Evolutionary conservation across 1,140 invertebrate genomes (phyloP), one percentile per base, ranked within the genome.

Genomic region (Cyphomyrmex costatus): DNA sequence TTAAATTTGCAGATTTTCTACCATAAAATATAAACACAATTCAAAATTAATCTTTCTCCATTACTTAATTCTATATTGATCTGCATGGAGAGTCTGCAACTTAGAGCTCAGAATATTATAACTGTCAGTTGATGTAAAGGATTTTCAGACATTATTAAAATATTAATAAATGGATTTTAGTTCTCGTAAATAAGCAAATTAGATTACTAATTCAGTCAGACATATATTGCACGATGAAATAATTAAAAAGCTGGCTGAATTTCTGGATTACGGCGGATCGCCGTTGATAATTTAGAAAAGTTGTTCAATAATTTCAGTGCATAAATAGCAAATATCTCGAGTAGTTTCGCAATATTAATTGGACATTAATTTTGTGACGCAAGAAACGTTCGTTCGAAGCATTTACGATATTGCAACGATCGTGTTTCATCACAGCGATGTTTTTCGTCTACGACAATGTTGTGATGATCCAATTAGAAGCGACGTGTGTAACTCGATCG

Each of bases 391-490:
- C 27, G 4, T 36, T 78, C 24, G 36, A 12, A 42, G 36, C 0
- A 0, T 19, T 68, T 14, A 27, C 14, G 76, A 36, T 24, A 19
- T 19, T 33, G 21, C 51, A 16, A 24, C 24, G n/a, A 14, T 7
- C 56, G 12, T 63, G 4, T 24, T 49, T 33, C 70, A 8, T 49
- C 24, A 14, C 24, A 8, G 60, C 19, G 27, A 14, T 6, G 42
- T 14, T 85, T 85, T 63, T 65, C 80, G 42, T 63, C 3, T n/a
- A 49, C 33, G 65, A 36, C 14, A 60, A 65, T 16, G 60, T 65
- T 30, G 21, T 7, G 51, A 42, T 21, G 33, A 58, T 82, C 87
- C 89, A 92, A 92, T 92, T 93, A 92, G 86, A 93, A 89, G 90
- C 90, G 88, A 87, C 87, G 83, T 89, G 87, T 89, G 87, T 90